Evolutionary conservation across 2,888 invertebrate genomes (phyloP), one percentile per base, ranked within the genome.

Genomic region (Agonum fuliginosum): DNA sequence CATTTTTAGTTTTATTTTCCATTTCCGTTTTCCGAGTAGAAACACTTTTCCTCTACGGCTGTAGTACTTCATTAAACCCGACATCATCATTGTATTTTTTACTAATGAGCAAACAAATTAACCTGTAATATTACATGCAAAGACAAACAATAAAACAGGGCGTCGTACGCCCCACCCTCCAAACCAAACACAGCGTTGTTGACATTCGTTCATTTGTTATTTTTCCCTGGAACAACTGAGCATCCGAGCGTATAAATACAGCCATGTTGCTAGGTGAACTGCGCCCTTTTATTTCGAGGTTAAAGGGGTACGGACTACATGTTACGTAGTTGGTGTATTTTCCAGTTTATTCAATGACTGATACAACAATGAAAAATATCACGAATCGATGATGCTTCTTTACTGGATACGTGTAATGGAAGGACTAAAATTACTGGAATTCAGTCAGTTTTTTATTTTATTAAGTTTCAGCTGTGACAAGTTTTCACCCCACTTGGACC

Each of bases 91-190:
- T 41, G 46, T 30, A 62, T 62, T 69, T 69, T 69, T 46, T 46
- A n/a, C 46, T 69, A 69, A 69, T 69, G 69, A 69, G 69, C 22
- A 69, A 69, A 69, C 69, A 69, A 69, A 69, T 69, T 69, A 69
- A 30, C 14, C 43, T 22, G 43, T 46, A 46, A 62, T 62, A 62
- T 62, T 17, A 62, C 58, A 62, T 69, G 46, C 34, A 24, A 69
- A 69, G 69, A 69, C 69, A 69, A 41, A 69, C 69, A 69, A 69
- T 69, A 46, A 69, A 69, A 69, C 6, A 27, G 20, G 12, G 14
- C 24, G 8, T 12, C 17, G n/a, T n/a, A n/a, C 43, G 12, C 27
- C 69, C 43, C 8, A 20, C 24, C 24, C 14, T 46, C 30, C 30
- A 12, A 43, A 43, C 43, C 8, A 46, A 69, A 41, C 43, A 20